These are phyloP conservation scores for Beroe forskalii DNA, from an alignment of 37 sponge, comb jelly and placozoan species.

Conservation along the genomic window DNA sequence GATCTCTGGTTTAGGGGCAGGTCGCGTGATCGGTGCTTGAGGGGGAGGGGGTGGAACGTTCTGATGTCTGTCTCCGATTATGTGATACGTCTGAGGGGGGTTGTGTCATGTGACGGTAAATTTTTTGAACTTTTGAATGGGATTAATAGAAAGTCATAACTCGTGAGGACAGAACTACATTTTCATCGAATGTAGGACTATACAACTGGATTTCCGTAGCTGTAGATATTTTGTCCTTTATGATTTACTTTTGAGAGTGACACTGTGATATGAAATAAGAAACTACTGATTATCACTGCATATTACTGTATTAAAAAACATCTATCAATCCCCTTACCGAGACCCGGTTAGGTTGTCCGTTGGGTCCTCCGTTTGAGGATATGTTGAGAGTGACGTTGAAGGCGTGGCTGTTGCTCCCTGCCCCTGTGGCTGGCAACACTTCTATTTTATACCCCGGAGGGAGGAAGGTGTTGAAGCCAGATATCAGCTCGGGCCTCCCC, in stretches of 20 bases:
- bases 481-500: slow-evolving; percentile 94
- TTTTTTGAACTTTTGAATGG: too few species aligned
- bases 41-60: not conserved
- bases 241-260: too few species aligned
- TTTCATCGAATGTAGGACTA: too few species aligned
- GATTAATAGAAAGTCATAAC: too few species aligned
- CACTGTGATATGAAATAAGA: too few species aligned
- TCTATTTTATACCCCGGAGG: slow-evolving; percentile 98
- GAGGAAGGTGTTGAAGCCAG: slow-evolving; percentile 96
- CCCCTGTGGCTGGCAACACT: slow-evolving; percentile 67
- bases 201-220: too few species aligned
- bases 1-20: not conserved
- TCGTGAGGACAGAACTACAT: too few species aligned
- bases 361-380: slow-evolving; percentile 34
- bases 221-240: too few species aligned
- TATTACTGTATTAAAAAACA: too few species aligned
- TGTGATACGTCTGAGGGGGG: slow-evolving; percentile 59
- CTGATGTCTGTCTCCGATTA: slow-evolving; percentile 32
- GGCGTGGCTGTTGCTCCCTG: slow-evolving; percentile 42
- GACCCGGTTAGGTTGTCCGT: slow-evolving; percentile 61
- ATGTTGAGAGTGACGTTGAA: slow-evolving; percentile 61
- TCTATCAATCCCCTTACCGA: too few species aligned
- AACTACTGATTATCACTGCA: too few species aligned
- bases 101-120: too few species aligned
- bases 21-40: slow-evolving; percentile 14